A percentile compares a stretch with the other conserved stretches of the same genome.
Evolutionary conservation across 2,888 invertebrate species (phyloP).

Genomic region (Ctena decussata): DNA sequence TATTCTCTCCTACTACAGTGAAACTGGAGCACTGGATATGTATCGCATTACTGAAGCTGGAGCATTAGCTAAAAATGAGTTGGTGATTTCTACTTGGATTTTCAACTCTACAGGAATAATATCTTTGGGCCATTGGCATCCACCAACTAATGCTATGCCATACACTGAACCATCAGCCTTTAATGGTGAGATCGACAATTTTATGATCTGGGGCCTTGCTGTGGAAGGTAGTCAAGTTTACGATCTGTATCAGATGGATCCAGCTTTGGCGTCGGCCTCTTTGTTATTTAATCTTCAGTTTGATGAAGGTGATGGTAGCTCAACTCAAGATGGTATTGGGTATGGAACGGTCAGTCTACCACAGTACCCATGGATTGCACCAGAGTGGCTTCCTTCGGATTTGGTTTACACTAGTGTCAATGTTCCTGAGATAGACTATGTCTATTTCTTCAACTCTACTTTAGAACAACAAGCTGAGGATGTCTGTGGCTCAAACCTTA

Average conservation of each 20-base stretch:
- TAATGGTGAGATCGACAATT: constrained; percentile 72
- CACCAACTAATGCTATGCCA: constrained; percentile 60
- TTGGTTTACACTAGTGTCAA: constrained; percentile 46
- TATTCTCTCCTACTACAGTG: constrained; percentile 67
- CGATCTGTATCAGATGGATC: constrained; percentile 71
- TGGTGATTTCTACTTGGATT: constrained; percentile 44
- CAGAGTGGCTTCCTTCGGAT: constrained; percentile 75
- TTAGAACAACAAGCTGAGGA: constrained; percentile 33
- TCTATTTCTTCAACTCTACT: constrained; percentile 52
- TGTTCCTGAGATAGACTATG: constrained; percentile 43
- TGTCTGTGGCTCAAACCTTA: constrained; percentile 40
- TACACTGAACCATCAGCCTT: constrained; percentile 54
- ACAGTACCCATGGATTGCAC: constrained; percentile 70
- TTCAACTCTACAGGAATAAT: constrained; percentile 65
- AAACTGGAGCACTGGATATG: constrained; percentile 58
- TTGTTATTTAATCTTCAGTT: constrained; percentile 66
- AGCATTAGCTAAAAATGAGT: constrained; percentile 36
- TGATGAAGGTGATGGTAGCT: constrained; percentile 72
- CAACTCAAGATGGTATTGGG: constrained; percentile 45
- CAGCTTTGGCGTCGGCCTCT: constrained; percentile 58
- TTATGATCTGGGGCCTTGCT: constrained; percentile 70
- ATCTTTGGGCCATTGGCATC: constrained; percentile 76
- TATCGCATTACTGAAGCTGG: constrained; percentile 70
- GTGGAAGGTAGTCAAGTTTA: constrained; percentile 70
- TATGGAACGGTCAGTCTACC: constrained; percentile 50